A percentile compares a stretch with the other conserved stretches of the same genome.
Evolutionary conservation across 2,113 vertebrate genomes (phyloP).

Genomic region (Cyanoramphus novaezelandiae): DNA sequence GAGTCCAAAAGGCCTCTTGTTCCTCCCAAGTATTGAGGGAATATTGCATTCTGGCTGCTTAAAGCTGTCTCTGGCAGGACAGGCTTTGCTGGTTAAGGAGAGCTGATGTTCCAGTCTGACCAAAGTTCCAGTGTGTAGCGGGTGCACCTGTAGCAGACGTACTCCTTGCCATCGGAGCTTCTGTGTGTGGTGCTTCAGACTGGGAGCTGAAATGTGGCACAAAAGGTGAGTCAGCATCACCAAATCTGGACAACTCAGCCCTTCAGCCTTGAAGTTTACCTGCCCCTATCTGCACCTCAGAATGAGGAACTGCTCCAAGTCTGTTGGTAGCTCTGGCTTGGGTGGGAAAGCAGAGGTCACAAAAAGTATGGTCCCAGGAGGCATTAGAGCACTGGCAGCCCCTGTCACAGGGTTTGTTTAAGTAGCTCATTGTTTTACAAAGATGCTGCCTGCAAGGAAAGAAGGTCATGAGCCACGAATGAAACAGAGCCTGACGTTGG

Average conservation of each 20-base stretch:
- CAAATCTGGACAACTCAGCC: not conserved
- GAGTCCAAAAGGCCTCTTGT: not conserved
- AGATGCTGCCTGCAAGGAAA: not conserved
- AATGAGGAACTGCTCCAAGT: not conserved
- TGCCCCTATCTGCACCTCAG: not conserved
- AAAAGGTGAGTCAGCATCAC: not conserved
- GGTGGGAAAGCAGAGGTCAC: not conserved
- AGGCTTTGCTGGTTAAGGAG: not conserved
- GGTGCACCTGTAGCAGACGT: accelerated
- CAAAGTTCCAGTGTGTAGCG: accelerated
- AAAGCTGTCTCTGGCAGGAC: not conserved
- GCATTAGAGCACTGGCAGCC: not conserved
- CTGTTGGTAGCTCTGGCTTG: not conserved
- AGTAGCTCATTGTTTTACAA: not conserved
- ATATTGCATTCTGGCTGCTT: not conserved
- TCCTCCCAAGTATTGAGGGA: not conserved
- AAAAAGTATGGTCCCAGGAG: not conserved
- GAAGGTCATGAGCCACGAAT: not conserved
- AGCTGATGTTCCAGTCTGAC: not conserved
- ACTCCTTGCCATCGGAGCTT: not conserved
- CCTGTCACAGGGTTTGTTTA: not conserved
- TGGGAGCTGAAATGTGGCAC: not conserved
- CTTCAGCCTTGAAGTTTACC: not conserved
- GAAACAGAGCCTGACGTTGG: not conserved
- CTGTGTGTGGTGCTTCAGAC: not conserved